Evolutionary conservation across 2,797 vertebrate genomes (phyloP).

Genomic region (Anomalospiza imberbis): DNA sequence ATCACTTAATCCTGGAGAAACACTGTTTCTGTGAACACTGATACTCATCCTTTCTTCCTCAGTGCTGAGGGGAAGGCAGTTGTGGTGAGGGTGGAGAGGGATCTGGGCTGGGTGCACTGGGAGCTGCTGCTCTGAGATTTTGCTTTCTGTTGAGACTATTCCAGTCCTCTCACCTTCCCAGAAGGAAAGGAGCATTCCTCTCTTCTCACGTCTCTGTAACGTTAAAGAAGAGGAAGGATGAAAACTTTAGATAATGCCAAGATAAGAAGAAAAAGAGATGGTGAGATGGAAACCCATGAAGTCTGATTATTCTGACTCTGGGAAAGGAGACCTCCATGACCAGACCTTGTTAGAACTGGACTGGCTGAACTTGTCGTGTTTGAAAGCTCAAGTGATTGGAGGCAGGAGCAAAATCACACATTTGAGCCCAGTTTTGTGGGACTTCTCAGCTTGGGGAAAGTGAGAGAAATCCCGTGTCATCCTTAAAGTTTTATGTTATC

Average conservation of each 20-base stretch:
- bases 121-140: not conserved
- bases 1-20: not conserved
- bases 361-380: not conserved
- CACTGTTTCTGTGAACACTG: not conserved
- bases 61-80: not conserved
- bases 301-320: not conserved
- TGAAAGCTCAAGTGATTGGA: not conserved
- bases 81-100: not conserved
- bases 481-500: not conserved
- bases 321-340: not conserved
- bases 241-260: not conserved
- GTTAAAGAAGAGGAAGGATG: not conserved
- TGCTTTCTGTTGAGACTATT: not conserved
- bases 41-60: not conserved
- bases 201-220: not conserved
- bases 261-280: not conserved
- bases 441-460: not conserved
- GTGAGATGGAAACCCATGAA: not conserved
- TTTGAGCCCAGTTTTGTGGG: not conserved
- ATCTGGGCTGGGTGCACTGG: not conserved
- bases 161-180: not conserved
- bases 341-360: not conserved
- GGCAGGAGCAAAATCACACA: not conserved
- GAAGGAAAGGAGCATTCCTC: not conserved
- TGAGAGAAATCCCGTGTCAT: not conserved